These are phyloP conservation scores for Gambusia affinis DNA, from an alignment of 2,113 vertebrate species.

Conservation along the genomic window DNA sequence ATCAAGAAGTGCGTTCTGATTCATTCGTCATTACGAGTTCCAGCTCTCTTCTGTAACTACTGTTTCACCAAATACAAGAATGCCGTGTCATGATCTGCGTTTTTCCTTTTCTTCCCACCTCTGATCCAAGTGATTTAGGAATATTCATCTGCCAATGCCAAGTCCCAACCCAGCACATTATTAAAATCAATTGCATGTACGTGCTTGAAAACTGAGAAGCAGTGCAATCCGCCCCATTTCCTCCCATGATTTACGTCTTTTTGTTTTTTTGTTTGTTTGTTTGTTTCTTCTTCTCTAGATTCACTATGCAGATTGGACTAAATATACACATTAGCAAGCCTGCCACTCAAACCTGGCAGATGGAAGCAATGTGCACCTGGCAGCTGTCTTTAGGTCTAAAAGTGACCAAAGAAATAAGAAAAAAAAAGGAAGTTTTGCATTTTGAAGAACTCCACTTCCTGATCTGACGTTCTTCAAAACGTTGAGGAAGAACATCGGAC, in stretches of 20 bases:
- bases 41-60: neutral
- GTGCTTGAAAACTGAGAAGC: neutral
- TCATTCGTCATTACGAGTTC: neutral
- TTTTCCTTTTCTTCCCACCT: neutral
- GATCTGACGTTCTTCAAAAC: neutral
- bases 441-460: neutral
- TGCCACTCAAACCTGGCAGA: too few relatives aligned
- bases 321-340: too few relatives aligned
- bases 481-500: neutral
- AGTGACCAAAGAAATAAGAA: too few relatives aligned
- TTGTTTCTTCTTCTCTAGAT: neutral
- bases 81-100: neutral
- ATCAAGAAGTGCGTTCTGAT: slow-evolving; percentile 26
- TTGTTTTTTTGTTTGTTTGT: too few relatives aligned
- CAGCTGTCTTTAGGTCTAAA: too few relatives aligned
- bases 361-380: too few relatives aligned
- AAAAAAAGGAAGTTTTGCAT: neutral
- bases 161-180: neutral
- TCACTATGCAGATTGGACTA: too few relatives aligned
- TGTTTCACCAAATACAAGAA: neutral
- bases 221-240: neutral
- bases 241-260: neutral
- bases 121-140: neutral
- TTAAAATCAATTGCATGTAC: too few relatives aligned
- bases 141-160: neutral